phyloP scores from a whole-genome alignment of 2,797 vertebrate genomes.

The Phataginus tricuspis region DNA sequence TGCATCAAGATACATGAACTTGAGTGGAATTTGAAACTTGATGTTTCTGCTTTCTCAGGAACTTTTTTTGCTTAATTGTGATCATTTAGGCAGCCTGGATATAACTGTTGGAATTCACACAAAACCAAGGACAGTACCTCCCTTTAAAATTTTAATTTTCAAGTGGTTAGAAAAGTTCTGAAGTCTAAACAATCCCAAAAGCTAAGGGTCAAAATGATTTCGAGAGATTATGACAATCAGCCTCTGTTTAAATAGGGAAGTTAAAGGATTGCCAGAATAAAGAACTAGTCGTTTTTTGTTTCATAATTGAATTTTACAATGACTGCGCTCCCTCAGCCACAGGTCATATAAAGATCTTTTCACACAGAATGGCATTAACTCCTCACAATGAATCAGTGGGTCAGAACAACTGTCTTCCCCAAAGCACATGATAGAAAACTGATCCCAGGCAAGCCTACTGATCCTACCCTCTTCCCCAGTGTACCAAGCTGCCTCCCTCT shows the following conservation, averaged over 20 bases:
- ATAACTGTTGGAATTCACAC: background rate
- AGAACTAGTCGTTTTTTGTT: background rate
- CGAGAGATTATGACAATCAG: background rate
- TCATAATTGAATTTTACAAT: background rate
- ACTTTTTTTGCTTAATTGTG: background rate
- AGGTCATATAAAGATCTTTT: background rate
- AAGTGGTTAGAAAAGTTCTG: background rate
- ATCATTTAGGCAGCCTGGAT: background rate
- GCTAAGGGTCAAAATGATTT: background rate
- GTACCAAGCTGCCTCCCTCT: background rate
- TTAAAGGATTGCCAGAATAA: background rate
- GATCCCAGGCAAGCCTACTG: background rate
- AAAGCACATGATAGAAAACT: background rate
- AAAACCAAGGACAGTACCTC: background rate
- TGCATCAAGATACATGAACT: background rate
- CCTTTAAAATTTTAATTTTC: background rate
- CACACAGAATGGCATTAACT: background rate
- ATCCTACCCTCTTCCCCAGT: background rate
- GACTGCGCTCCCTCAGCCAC: background rate
- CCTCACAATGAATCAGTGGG: background rate
- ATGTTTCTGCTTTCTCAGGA: background rate
- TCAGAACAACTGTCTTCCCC: background rate
- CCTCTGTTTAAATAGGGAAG: background rate
- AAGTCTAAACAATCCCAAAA: conserved; percentile 3
- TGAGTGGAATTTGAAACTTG: conserved; percentile 27